phyloP scores from a whole-genome alignment of 1,140 invertebrate species.

The Amphibalanus amphitrite region DNA sequence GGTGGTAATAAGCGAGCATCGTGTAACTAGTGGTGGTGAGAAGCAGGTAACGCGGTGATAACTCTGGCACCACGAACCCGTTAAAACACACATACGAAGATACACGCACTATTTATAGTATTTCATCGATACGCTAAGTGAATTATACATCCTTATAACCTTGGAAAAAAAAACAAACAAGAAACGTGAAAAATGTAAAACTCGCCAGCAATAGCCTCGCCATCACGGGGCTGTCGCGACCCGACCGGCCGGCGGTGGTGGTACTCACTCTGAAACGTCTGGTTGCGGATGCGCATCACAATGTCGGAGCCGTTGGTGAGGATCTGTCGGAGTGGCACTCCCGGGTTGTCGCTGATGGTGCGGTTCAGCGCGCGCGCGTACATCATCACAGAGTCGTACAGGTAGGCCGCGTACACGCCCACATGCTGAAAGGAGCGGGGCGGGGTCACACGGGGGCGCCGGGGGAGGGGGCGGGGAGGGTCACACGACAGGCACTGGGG shows the following conservation, averaged over 20 bases:
- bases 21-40: too few species aligned
- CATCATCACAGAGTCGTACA: conserved; percentile 86
- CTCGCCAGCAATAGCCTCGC: too few species aligned
- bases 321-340: neutral
- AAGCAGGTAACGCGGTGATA: too few species aligned
- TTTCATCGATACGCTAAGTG: too few species aligned
- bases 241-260: too few species aligned
- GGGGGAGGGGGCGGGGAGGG: neutral
- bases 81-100: neutral
- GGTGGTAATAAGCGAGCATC: too few species aligned
- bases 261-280: neutral
- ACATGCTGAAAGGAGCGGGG: conserved; percentile 37
- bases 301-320: neutral
- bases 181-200: too few species aligned
- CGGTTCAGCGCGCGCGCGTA: conserved; percentile 59
- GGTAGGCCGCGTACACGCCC: conserved; percentile 81
- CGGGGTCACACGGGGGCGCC: neutral
- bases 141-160: too few species aligned
- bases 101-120: too few species aligned
- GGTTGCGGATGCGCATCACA: neutral
- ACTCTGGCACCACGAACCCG: too few species aligned
- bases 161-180: too few species aligned
- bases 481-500: neutral
- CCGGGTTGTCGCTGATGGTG: neutral
- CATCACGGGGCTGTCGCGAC: too few species aligned